A percentile compares a stretch with the other conserved stretches of the same genome.
phyloP scores from a whole-genome alignment of 2,888 invertebrate species.

The Strigamia maritima region DNA sequence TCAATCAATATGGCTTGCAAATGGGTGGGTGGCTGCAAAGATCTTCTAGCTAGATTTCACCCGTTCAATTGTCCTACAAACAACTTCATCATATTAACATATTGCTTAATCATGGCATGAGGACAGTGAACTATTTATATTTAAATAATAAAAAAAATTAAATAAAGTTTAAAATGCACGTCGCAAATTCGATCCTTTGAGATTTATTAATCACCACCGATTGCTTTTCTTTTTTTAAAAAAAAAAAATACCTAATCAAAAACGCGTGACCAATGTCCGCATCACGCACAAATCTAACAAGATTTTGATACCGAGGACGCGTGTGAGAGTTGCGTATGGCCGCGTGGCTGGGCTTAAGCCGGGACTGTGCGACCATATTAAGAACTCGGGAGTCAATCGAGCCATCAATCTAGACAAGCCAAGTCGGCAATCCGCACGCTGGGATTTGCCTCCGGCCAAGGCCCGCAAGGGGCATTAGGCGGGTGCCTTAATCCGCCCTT shows the following conservation, averaged over 20 bases:
- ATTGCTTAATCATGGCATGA: neutral
- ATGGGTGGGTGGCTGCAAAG: conserved; percentile 6
- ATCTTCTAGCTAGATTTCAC: conserved; percentile 3
- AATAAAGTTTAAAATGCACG: neutral
- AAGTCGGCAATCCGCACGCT: conserved; percentile 5
- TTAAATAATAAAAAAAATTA: neutral
- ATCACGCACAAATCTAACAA: conserved; percentile 11
- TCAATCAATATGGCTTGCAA: neutral
- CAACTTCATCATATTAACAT: conserved; percentile 10
- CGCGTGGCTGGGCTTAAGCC: conserved; percentile 11
- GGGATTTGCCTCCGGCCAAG: conserved; percentile 23
- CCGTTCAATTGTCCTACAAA: conserved; percentile 23
- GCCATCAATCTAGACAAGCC: neutral
- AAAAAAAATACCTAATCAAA: neutral
- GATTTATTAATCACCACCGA: neutral
- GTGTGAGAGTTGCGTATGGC: conserved; percentile 17
- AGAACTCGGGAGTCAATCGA: conserved; percentile 14
- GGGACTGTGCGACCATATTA: conserved; percentile 1
- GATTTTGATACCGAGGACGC: conserved; percentile 11
- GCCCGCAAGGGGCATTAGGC: conserved; percentile 23
- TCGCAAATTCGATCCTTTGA: neutral
- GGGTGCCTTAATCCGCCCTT: conserved; percentile 19
- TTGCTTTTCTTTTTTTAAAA: neutral
- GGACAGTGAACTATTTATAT: conserved; percentile 1
- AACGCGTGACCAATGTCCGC: conserved; percentile 7